Percentiles rank a stretch among this genome's conserved stretches.
phyloP scores from a whole-genome alignment of 2,888 invertebrate species.

The Arrhopalites spinosus region DNA sequence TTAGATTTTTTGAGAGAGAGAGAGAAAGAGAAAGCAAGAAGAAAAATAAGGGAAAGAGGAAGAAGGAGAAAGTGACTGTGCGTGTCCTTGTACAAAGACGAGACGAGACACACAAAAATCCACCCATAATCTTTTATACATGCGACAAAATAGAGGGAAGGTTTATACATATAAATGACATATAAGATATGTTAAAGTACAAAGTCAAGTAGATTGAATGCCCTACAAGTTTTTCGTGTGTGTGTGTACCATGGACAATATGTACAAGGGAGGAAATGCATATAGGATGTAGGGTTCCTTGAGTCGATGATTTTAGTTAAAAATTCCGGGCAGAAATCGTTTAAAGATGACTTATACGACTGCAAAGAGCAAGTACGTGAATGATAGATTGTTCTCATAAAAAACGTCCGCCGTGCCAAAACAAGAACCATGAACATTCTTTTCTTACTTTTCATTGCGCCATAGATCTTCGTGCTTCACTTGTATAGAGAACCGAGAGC shows the following conservation, averaged over 20 bases:
- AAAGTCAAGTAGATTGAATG: neutral
- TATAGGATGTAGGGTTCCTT: neutral
- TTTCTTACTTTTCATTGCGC: neutral
- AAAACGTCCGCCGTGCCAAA: conserved; percentile 8
- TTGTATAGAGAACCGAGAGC: neutral
- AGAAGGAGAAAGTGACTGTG: neutral
- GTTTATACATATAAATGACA: neutral
- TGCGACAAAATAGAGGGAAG: neutral
- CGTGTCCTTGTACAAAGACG: neutral
- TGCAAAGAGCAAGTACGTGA: conserved; percentile 3
- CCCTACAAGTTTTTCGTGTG: neutral
- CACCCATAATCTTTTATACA: conserved; percentile 12
- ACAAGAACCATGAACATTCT: conserved; percentile 5
- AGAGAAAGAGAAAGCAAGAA: neutral
- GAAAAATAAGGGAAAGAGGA: neutral
- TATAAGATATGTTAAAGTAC: neutral
- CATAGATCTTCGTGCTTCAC: neutral
- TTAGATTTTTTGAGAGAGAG: neutral
- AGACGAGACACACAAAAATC: neutral
- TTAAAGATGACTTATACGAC: conserved; percentile 15
- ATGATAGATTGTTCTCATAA: conserved; percentile 13
- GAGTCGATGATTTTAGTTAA: neutral
- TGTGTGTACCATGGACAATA: neutral
- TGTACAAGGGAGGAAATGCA: neutral
- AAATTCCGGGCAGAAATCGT: conserved; percentile 8